phyloP scores from a whole-genome alignment of 1,140 invertebrate species.

The Cydia pomonella region DNA sequence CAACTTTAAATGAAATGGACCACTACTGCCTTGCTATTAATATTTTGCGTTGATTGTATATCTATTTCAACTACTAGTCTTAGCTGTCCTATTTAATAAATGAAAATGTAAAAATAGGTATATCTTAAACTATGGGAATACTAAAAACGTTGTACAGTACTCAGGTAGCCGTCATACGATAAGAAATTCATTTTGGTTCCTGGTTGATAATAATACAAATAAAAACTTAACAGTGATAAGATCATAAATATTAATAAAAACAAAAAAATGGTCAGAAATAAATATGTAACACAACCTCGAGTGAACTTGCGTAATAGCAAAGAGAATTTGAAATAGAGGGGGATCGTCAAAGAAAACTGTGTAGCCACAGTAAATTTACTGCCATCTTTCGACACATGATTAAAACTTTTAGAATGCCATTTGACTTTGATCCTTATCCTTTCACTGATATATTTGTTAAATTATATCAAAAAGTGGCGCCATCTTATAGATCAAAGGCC shows the following conservation, averaged over 20 bases:
- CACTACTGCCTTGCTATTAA: too few species aligned
- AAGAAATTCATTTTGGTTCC: slow-evolving; percentile 54
- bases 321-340: too few species aligned
- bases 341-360: too few species aligned
- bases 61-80: background rate
- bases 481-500: too few species aligned
- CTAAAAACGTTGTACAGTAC: slow-evolving; percentile 61
- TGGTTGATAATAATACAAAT: slow-evolving; percentile 38
- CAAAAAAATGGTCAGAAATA: slow-evolving; percentile 47
- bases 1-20: too few species aligned
- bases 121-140: slow-evolving; percentile 32
- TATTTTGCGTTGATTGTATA: background rate
- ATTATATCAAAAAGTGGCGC: too few species aligned
- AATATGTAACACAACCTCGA: slow-evolving; percentile 68
- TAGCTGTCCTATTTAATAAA: slow-evolving; percentile 12
- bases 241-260: slow-evolving; percentile 38
- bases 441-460: too few species aligned
- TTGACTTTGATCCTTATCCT: too few species aligned
- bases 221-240: slow-evolving; percentile 40
- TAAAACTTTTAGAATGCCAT: too few species aligned
- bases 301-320: slow-evolving; percentile 65
- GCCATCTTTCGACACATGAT: too few species aligned
- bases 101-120: slow-evolving; percentile 15
- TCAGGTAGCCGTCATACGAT: slow-evolving; percentile 65
- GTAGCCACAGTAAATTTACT: too few species aligned